Evolutionary conservation across 2,888 invertebrate species (phyloP).

Genomic region (Adineta ricciae): DNA sequence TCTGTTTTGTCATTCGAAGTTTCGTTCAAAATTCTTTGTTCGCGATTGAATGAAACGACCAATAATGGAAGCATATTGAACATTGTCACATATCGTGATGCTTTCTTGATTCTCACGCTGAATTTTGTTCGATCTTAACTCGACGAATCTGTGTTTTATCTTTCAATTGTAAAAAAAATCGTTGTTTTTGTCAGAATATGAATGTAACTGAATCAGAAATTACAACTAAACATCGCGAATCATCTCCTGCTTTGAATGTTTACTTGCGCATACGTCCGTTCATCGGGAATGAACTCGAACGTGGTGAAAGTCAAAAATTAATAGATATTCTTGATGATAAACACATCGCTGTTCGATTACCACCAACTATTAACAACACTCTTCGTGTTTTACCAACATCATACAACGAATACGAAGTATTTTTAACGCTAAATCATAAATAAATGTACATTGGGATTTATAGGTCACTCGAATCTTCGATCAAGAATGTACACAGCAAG

Average conservation of each 20-base stretch:
- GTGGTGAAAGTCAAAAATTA: neutral
- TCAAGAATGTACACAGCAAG: neutral
- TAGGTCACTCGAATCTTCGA: neutral
- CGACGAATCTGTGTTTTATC: neutral
- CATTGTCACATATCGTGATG: neutral
- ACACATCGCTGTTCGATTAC: neutral
- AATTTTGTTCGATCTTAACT: neutral
- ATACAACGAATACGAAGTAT: slow-evolving; percentile 7
- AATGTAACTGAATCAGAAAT: neutral
- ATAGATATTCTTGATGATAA: neutral
- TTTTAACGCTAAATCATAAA: neutral
- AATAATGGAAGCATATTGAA: neutral
- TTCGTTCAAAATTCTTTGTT: neutral
- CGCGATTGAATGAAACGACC: neutral
- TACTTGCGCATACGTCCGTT: neutral
- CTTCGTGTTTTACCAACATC: neutral
- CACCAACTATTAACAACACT: neutral
- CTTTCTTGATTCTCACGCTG: neutral
- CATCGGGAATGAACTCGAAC: neutral
- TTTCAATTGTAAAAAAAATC: neutral
- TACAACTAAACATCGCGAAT: neutral
- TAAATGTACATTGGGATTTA: neutral
- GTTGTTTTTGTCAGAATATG: neutral
- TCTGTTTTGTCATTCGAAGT: neutral
- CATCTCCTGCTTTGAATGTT: neutral